A percentile compares a stretch with the other conserved stretches of the same genome.
Conservation (phyloP, 2,888 invertebrate species). For the Diadegma fenestrale region DNA sequence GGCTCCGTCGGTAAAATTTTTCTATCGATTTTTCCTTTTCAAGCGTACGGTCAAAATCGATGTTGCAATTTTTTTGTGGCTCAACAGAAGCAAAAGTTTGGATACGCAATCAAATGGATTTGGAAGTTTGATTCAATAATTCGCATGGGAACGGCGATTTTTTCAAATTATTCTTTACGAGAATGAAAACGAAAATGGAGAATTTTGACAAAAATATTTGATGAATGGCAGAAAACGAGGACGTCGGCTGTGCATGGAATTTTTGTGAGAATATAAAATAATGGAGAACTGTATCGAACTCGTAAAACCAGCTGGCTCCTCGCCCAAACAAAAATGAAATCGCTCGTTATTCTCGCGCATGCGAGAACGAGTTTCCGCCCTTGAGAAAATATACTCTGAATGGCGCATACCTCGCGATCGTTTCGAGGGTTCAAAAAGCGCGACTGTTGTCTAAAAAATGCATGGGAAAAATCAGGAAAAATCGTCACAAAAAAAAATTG, state of each 20-base stretch:
- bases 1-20: no score
- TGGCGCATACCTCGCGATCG: slow-evolving; percentile 60
- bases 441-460: background rate
- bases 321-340: slow-evolving; percentile 75
- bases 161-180: background rate
- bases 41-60: no score
- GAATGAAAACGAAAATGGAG: background rate
- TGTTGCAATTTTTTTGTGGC: no score
- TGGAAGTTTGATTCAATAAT: background rate
- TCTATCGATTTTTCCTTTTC: no score
- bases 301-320: slow-evolving; percentile 48
- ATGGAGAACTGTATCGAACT: slow-evolving; percentile 30
- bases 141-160: background rate
- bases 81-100: no score
- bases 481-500: background rate
- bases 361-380: slow-evolving; percentile 71
- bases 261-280: background rate
- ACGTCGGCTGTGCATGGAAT: background rate
- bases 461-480: background rate
- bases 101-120: background rate
- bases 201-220: background rate
- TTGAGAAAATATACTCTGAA: slow-evolving; percentile 36
- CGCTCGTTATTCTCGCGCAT: slow-evolving; percentile 83
- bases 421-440: slow-evolving; percentile 2
- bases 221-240: background rate